Evolutionary conservation across 2,113 vertebrate species (phyloP).

Genomic region (Saguinus imperator): DNA sequence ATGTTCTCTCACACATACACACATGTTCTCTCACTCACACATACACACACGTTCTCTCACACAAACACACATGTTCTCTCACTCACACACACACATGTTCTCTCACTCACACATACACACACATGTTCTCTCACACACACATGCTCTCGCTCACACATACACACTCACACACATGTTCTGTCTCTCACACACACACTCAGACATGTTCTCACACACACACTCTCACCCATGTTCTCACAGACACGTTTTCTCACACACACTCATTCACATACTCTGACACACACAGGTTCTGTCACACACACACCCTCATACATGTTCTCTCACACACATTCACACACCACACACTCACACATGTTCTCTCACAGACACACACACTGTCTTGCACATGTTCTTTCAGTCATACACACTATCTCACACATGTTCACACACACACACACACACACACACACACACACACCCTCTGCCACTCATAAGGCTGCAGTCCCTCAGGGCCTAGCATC

Average conservation of each 20-base stretch:
- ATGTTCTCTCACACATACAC: not conserved
- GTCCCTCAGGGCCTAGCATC: not conserved
- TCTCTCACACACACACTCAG: not conserved
- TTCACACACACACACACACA: not conserved
- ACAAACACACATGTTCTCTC: not conserved
- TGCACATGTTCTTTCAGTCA: not conserved
- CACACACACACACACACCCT: not conserved
- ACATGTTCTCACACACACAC: no score
- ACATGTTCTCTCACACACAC: no score
- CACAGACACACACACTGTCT: not conserved
- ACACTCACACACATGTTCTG: no score
- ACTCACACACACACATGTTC: no score
- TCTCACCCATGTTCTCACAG: not conserved
- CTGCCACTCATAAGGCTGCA: not conserved
- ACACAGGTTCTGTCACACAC: not conserved
- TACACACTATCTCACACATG: not conserved
- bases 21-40: not conserved
- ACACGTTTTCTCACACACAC: not conserved
- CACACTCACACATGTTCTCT: not conserved
- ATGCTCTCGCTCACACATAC: no score
- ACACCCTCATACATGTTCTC: not conserved
- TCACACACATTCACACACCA: not conserved
- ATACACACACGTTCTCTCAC: not conserved
- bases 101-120: no score
- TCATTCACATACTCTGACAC: no score